These are phyloP conservation scores for Drosophila formosana DNA, from an alignment of 2,888 invertebrate species.

Conservation along the genomic window DNA sequence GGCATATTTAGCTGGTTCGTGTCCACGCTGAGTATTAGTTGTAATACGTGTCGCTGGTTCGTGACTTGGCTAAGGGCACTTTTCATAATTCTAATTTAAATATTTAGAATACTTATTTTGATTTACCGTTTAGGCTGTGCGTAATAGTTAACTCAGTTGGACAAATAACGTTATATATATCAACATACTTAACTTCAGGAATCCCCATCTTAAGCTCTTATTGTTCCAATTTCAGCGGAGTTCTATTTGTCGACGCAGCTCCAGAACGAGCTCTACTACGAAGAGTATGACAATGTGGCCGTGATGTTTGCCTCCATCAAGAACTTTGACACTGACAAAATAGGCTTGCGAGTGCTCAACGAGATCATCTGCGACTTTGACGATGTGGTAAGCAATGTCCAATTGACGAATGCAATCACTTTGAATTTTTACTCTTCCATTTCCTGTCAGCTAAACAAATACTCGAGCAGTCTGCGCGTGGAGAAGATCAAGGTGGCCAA, in stretches of 20 bases:
- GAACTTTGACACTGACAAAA: conserved; percentile 90
- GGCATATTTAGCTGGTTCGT: too few relatives aligned
- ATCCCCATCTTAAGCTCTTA: too few relatives aligned
- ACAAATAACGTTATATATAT: too few relatives aligned
- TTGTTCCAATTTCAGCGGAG: conserved; percentile 87
- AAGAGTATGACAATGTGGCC: conserved; percentile 94
- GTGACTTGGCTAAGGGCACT: too few relatives aligned
- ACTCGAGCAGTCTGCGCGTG: conserved; percentile 88
- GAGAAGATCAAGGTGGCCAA: conserved; percentile 99
- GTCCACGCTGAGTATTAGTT: too few relatives aligned
- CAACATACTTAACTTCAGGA: conserved; percentile 85
- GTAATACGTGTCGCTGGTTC: too few relatives aligned
- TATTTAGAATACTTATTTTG: too few relatives aligned
- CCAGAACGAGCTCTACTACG: conserved; percentile 92
- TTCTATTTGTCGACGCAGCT: conserved; percentile 90
- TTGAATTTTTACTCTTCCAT: neutral
- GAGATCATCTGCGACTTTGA: conserved; percentile 97
- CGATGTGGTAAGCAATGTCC: conserved; percentile 87
- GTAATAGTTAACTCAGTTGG: too few relatives aligned
- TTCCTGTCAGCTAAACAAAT: conserved; percentile 87
- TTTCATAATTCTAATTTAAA: too few relatives aligned
- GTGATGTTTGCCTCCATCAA: conserved; percentile 98
- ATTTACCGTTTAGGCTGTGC: too few relatives aligned
- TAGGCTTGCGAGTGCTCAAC: conserved; percentile 91
- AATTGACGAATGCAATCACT: rapidly evolving